Conservation (phyloP, 2,113 vertebrate species). For the Brevimyrus niger region DNA sequence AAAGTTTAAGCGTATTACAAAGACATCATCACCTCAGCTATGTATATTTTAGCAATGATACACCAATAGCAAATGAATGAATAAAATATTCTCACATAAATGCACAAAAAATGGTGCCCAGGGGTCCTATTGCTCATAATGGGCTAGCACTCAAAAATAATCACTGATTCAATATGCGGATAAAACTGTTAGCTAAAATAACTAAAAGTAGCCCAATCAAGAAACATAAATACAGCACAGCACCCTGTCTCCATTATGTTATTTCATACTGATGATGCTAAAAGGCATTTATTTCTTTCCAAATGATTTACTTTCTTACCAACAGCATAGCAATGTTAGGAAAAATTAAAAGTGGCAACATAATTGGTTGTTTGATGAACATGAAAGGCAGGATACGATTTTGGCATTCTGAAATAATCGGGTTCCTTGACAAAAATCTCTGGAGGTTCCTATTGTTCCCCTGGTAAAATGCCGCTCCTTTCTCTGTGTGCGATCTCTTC, state of each 20-base stretch:
- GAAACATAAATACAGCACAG: not conserved
- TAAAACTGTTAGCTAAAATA: not conserved
- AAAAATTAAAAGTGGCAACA: conserved; percentile 19
- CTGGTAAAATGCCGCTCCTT: not conserved
- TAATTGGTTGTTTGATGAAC: not conserved
- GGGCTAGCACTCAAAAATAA: not conserved
- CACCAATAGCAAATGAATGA: not conserved
- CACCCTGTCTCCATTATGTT: not conserved
- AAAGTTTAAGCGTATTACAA: not conserved
- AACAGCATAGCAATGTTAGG: not conserved
- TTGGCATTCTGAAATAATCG: not conserved
- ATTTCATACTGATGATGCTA: not conserved
- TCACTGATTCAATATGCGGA: not conserved
- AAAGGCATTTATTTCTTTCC: not conserved
- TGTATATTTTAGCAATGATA: not conserved
- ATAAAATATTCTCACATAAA: not conserved
- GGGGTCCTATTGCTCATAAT: not conserved
- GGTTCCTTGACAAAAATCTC: not conserved
- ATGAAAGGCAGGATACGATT: not conserved
- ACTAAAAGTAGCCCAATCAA: not conserved
- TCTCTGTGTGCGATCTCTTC: not conserved
- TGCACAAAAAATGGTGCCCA: not conserved
- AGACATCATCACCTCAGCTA: not conserved
- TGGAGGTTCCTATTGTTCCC: not conserved
- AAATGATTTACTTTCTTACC: not conserved